Evolutionary conservation across 2,888 invertebrate genomes (phyloP).

Genomic region (Hoplodrina blanda): DNA sequence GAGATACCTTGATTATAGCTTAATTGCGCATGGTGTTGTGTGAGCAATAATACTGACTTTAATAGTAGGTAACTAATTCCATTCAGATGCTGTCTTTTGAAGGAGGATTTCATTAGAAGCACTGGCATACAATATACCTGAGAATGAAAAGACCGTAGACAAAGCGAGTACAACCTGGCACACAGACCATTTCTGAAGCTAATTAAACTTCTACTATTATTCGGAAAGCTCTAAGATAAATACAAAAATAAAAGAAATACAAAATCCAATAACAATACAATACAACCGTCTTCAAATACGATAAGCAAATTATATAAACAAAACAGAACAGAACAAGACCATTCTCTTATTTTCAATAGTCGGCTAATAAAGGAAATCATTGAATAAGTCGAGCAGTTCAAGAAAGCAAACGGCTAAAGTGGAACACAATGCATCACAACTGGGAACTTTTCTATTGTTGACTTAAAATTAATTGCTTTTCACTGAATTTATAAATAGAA

Average conservation of each 20-base stretch:
- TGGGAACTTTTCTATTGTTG: slow-evolving; percentile 87
- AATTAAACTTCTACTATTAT: slow-evolving; percentile 3
- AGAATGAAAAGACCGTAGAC: not conserved
- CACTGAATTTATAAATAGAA: slow-evolving; percentile 79
- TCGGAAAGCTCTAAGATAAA: slow-evolving; percentile 20
- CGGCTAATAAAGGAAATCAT: slow-evolving; percentile 87
- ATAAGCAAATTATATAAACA: slow-evolving; percentile 64
- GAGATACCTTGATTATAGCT: slow-evolving; percentile 27
- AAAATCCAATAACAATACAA: slow-evolving; percentile 54
- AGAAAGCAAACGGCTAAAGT: slow-evolving; percentile 84
- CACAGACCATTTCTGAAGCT: not conserved
- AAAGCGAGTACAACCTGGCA: not conserved
- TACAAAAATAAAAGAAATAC: slow-evolving; percentile 30
- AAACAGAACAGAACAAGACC: slow-evolving; percentile 73
- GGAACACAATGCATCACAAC: slow-evolving; percentile 87
- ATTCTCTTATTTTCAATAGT: slow-evolving; percentile 80
- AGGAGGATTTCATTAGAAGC: slow-evolving; percentile 10
- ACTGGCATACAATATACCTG: not conserved
- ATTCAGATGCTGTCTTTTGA: slow-evolving; percentile 23
- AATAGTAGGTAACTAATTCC: slow-evolving; percentile 6
- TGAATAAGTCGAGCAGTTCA: slow-evolving; percentile 81
- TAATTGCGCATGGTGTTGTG: slow-evolving; percentile 30
- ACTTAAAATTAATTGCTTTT: slow-evolving; percentile 87
- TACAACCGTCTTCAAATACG: slow-evolving; percentile 52
- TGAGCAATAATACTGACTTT: slow-evolving; percentile 20